phyloP scores from a whole-genome alignment of 2,113 vertebrate genomes.

The Gallinago media region DNA sequence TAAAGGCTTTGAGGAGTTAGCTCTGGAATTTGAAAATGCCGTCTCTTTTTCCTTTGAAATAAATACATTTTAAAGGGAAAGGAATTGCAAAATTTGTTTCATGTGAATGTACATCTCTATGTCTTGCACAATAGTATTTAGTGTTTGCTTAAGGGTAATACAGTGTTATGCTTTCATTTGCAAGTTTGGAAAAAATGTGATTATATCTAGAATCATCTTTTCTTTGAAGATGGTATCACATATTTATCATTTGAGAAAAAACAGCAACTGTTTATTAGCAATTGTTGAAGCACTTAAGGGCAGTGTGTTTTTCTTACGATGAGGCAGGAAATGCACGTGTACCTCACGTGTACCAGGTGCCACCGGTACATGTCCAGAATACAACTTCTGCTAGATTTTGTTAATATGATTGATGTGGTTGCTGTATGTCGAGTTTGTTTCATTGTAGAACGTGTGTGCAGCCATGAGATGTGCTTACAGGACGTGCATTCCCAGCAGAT shows the following conservation, averaged over 20 bases:
- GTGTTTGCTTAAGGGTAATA: neutral
- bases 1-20: neutral
- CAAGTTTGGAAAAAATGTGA: neutral
- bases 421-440: neutral
- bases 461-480: neutral
- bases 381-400: neutral
- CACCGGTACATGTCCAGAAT: neutral
- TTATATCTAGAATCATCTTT: neutral
- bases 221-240: neutral
- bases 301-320: neutral
- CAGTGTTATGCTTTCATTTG: fast-evolving
- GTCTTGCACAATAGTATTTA: neutral
- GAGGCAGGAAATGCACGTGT: neutral
- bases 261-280: neutral
- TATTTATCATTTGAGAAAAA: neutral
- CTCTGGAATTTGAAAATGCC: neutral
- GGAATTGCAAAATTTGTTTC: neutral
- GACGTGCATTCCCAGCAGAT: neutral
- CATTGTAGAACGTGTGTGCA: neutral
- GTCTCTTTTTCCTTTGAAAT: neutral
- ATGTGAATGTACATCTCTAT: neutral
- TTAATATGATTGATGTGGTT: neutral
- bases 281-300: neutral
- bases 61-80: neutral
- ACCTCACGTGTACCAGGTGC: neutral